These are phyloP conservation scores for Diloba caeruleocephala DNA, from an alignment of 2,888 invertebrate species.

Conservation along the genomic window DNA sequence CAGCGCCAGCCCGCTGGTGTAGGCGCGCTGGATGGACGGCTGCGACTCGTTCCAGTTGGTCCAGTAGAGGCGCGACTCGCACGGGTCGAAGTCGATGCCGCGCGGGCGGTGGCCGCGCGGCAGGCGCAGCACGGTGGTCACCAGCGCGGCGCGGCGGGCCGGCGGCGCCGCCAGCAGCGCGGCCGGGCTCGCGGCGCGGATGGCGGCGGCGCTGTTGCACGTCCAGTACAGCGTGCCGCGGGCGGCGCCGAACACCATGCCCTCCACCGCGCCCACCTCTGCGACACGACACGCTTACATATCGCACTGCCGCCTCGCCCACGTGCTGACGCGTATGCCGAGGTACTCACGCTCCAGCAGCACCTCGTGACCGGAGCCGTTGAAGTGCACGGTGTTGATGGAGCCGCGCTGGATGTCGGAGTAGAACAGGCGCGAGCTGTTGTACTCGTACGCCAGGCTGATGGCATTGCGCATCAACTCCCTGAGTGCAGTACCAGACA, in stretches of 20 bases:
- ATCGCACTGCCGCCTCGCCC: background rate
- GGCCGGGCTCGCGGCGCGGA: conserved; percentile 61
- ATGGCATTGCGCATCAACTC: conserved; percentile 95
- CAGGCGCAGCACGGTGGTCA: conserved; percentile 89
- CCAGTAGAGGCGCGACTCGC: conserved; percentile 94
- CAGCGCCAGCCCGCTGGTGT: conserved; percentile 90
- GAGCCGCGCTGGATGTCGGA: conserved; percentile 96
- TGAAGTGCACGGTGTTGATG: conserved; percentile 94
- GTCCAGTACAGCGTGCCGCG: conserved; percentile 95
- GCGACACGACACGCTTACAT: conserved; percentile 17
- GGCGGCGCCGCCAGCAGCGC: conserved; percentile 41
- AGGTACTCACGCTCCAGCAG: conserved; percentile 91
- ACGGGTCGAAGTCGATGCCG: conserved; percentile 95
- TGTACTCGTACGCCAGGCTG: conserved; percentile 94
- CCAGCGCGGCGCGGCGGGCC: conserved; percentile 14
- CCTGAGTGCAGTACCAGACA: conserved; percentile 61
- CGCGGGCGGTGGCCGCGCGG: conserved; percentile 93
- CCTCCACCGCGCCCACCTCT: conserved; percentile 96
- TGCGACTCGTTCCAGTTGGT: conserved; percentile 96
- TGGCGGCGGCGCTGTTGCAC: conserved; percentile 92
- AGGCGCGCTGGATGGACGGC: conserved; percentile 94
- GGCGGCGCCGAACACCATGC: conserved; percentile 93
- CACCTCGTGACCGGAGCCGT: conserved; percentile 92
- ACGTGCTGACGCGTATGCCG: background rate
- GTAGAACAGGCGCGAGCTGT: conserved; percentile 92